A percentile compares a stretch with the other conserved stretches of the same genome.
Conservation (phyloP, 2,113 vertebrate species). For the Erythrolamprus reginae region DNA sequence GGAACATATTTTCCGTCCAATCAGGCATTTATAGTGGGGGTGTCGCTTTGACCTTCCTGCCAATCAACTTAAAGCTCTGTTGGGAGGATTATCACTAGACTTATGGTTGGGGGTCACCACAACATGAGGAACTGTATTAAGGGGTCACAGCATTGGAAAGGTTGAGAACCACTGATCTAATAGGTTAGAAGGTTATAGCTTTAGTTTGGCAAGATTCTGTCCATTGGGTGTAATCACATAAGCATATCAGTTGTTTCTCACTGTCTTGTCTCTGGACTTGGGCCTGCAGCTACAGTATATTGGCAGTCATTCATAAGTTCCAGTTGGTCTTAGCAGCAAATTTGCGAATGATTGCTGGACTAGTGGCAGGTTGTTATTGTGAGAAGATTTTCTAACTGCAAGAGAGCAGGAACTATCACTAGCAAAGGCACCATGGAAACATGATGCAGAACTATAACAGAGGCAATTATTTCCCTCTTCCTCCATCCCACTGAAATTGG, state of each 20-base stretch:
- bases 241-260: background rate
- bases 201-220: background rate
- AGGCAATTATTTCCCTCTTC: background rate
- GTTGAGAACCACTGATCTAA: too few species aligned
- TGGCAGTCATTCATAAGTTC: background rate
- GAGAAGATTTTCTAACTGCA: background rate
- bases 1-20: too few species aligned
- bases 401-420: background rate
- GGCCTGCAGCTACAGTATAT: background rate
- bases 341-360: background rate
- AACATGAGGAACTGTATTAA: too few species aligned
- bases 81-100: too few species aligned
- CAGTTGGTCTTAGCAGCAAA: too few species aligned
- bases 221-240: background rate
- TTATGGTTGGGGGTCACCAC: too few species aligned
- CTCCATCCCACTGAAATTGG: background rate
- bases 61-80: too few species aligned
- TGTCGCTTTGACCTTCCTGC: too few species aligned
- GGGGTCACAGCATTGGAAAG: too few species aligned
- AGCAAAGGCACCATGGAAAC: background rate
- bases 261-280: background rate
- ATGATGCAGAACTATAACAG: background rate
- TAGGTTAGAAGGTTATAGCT: background rate
- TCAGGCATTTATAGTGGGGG: too few species aligned
- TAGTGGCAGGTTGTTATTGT: background rate